Base-by-base conservation (phyloP, 2,888 invertebrate genomes). In the Onthophagus sagittarius region DNA sequence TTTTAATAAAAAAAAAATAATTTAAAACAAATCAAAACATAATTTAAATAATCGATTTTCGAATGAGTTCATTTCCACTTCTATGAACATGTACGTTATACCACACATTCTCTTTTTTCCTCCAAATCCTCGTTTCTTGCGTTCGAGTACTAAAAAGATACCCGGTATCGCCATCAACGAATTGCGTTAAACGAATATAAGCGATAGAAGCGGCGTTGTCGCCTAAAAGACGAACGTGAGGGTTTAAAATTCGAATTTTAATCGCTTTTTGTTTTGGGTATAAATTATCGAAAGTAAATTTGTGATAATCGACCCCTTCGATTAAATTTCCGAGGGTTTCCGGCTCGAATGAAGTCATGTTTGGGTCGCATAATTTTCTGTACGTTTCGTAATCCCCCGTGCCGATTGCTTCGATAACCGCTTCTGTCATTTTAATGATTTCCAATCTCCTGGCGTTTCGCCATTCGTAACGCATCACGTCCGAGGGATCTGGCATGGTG, bases 41-140 rank as follows among this genome's bases (percentile, higher is more conserved):
- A 2, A 53, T 4, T 53, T 53, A 53, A 53, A 53, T 53, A 53
- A 53, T 53, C 2, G 39, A 53, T 53, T 53, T 53, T 53, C 39
- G 7, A 53, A 53, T 53, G 11, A 53, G 39, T 53, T 73, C 71
- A 7, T 62, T 70, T 14, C 69, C 70, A 67, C 15, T 72, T 62
- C 71, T 63, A 23, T 72, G 73, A 11, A 72, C 63, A 31, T 72
- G 63, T 14, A 69, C 71, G 62, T 74, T 75, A 9, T 62, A 32
- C 72, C 75, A 76, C 72, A n/a, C 74, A 72, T 69, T 64, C 74
- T 72, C 74, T 62, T 72, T 53, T 15, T 53, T 75, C 62, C 72
- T 72, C 62, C 33, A 75, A 14, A 73, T 70, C 11, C 69, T 63
- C 14, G 73, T 70, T 62, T 71, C 72, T 69, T 74, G 70, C 62